Evolutionary conservation across 2,797 vertebrate genomes (phyloP).

Genomic region (Lagocephalus sceleratus): DNA sequence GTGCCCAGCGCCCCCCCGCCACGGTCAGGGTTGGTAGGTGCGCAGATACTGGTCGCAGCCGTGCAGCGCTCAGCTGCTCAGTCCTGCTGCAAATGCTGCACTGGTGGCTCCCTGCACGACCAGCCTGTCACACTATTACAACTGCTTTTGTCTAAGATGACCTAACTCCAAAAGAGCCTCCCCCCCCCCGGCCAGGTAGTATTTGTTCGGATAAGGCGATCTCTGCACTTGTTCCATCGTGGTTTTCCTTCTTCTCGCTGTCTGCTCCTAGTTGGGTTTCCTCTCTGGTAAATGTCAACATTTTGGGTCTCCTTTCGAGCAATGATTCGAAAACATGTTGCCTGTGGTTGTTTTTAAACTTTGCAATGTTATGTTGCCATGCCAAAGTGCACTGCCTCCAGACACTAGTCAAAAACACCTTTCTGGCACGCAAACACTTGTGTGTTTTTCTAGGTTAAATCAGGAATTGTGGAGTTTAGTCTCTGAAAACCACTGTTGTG

Average conservation of each 20-base stretch:
- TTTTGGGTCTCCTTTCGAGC: conserved; percentile 5
- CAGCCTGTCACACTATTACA: conserved; percentile 4
- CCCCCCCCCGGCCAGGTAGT: conserved; percentile 67
- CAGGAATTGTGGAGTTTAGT: conserved; percentile 1
- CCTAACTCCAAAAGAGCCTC: conserved; percentile 60
- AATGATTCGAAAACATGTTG: conserved; percentile 5
- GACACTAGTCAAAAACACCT: neutral
- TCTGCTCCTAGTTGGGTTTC: conserved; percentile 19
- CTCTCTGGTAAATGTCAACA: conserved; percentile 14
- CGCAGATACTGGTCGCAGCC: conserved; percentile 51
- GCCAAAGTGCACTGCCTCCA: neutral
- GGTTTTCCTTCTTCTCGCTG: conserved; percentile 22
- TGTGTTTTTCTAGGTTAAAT: neutral
- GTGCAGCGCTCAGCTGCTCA: conserved; percentile 38
- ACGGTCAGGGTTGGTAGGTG: conserved; percentile 29
- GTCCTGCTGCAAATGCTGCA: conserved; percentile 32
- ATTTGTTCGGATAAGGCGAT: conserved; percentile 24
- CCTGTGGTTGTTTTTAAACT: neutral
- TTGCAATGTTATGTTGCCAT: neutral
- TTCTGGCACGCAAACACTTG: neutral
- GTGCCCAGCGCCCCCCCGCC: no score
- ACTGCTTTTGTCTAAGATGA: conserved; percentile 54
- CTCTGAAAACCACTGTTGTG: conserved; percentile 20
- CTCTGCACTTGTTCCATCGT: conserved; percentile 14
- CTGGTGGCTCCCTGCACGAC: conserved; percentile 30